Conservation (phyloP, 92 coral and sea anemone genomes). For the Epizoanthus illoricatus region DNA sequence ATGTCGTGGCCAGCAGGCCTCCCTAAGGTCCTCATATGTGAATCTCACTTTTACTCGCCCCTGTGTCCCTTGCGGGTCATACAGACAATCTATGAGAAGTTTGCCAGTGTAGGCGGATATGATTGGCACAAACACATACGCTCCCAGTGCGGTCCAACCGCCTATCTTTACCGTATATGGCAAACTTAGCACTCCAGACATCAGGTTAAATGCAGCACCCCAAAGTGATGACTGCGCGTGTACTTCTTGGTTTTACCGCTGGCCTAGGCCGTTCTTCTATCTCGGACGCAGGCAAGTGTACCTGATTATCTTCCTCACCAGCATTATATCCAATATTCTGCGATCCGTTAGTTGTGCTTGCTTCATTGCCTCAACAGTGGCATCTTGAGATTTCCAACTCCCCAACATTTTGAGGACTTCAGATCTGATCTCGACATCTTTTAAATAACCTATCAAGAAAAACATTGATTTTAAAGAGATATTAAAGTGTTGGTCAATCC, state of each 20-base stretch:
- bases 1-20: slow-evolving; percentile 18
- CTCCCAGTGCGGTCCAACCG: slow-evolving; percentile 9
- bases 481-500: too few relatives aligned
- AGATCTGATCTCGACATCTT: too few relatives aligned
- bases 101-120: slow-evolving; percentile 7
- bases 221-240: neutral
- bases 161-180: slow-evolving; percentile 27
- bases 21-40: slow-evolving; percentile 14
- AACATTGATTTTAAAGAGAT: too few relatives aligned
- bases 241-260: neutral
- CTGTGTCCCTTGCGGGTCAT: neutral
- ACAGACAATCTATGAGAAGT: slow-evolving; percentile 22
- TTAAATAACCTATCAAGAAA: too few relatives aligned
- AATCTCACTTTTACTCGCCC: slow-evolving; percentile 28
- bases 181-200: slow-evolving; percentile 12
- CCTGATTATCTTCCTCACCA: too few relatives aligned
- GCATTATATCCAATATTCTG: too few relatives aligned
- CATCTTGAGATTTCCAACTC: too few relatives aligned
- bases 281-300: too few relatives aligned
- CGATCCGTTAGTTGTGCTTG: too few relatives aligned
- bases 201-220: slow-evolving; percentile 18
- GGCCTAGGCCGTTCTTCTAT: too few relatives aligned
- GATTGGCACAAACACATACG: slow-evolving; percentile 10
- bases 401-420: too few relatives aligned
- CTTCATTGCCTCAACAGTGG: too few relatives aligned